A percentile compares a stretch with the other conserved stretches of the same genome.
These are phyloP conservation scores for Lipophrys pholis DNA, from an alignment of 2,113 vertebrate genomes.

Conservation along the genomic window DNA sequence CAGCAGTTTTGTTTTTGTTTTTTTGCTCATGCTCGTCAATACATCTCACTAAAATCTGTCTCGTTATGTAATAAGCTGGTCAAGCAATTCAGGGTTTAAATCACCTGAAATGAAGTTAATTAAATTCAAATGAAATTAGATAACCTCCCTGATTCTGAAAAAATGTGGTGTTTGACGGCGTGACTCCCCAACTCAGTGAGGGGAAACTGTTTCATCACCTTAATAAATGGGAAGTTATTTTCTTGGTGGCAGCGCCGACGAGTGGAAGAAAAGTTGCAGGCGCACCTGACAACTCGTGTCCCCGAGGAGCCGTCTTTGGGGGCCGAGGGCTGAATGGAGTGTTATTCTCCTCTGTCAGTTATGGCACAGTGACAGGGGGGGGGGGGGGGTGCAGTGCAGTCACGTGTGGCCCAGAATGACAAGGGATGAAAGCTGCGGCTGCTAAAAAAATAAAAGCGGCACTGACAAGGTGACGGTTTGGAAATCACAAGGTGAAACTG, in stretches of 20 bases:
- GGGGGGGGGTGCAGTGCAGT: not conserved
- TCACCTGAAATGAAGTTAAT: too few species aligned
- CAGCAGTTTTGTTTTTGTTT: too few species aligned
- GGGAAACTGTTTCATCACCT: slow-evolving; percentile 68
- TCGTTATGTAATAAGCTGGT: too few species aligned
- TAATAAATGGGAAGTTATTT: slow-evolving; percentile 67
- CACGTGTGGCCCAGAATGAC: slow-evolving; percentile 32
- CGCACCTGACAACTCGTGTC: slow-evolving; percentile 48
- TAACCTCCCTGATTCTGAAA: too few species aligned
- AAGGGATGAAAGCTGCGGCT: slow-evolving; percentile 6
- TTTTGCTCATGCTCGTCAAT: too few species aligned
- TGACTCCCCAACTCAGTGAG: not conserved
- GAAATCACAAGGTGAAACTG: slow-evolving; percentile 42
- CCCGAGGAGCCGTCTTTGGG: slow-evolving; percentile 56
- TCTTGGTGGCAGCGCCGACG: slow-evolving; percentile 24
- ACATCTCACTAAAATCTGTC: too few species aligned
- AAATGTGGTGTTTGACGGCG: too few species aligned
- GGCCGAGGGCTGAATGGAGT: slow-evolving; percentile 27
- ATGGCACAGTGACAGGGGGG: slow-evolving; percentile 42
- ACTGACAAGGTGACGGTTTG: not conserved
- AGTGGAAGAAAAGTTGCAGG: slow-evolving; percentile 37
- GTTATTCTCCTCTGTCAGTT: slow-evolving; percentile 51
- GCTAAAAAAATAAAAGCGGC: slow-evolving; percentile 35
- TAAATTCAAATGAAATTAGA: too few species aligned
- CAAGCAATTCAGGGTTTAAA: too few species aligned